Percentiles rank a stretch among this genome's conserved stretches.
phyloP scores from a whole-genome alignment of 1,140 invertebrate genomes.

The Drosophila bocki region DNA sequence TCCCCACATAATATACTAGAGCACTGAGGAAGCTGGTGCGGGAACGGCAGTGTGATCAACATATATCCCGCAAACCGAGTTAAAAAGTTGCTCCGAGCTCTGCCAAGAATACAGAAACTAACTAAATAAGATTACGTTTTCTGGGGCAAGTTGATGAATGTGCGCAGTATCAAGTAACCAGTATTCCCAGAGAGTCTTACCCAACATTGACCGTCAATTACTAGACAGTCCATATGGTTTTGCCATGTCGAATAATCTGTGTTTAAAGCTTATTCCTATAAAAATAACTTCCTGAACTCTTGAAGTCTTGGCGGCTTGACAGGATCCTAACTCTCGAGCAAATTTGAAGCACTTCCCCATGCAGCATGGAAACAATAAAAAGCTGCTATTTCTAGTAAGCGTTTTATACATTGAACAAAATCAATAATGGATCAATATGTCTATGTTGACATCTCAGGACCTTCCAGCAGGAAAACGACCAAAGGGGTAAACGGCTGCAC shows the following conservation, averaged over 20 bases:
- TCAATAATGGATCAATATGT: constrained; percentile 11
- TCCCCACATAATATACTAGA: constrained; percentile 16
- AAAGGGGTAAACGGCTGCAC: background rate
- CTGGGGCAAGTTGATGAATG: constrained; percentile 17
- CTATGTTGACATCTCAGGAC: background rate
- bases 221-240: background rate
- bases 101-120: constrained; percentile 17
- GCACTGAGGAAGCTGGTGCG: background rate
- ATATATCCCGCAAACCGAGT: constrained; percentile 9
- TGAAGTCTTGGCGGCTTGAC: too few species aligned
- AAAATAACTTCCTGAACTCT: too few species aligned
- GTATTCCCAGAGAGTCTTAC: background rate
- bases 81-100: constrained; percentile 10
- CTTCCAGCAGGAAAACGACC: background rate
- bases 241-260: background rate
- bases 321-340: too few species aligned
- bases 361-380: background rate
- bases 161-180: background rate
- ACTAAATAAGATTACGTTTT: constrained; percentile 18
- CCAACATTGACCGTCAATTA: background rate
- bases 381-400: background rate
- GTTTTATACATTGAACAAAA: background rate
- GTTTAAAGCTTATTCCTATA: too few species aligned
- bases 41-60: background rate
- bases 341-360: background rate